Base-by-base conservation (phyloP, 2,113 vertebrate species). In the Percina caprodes region DNA sequence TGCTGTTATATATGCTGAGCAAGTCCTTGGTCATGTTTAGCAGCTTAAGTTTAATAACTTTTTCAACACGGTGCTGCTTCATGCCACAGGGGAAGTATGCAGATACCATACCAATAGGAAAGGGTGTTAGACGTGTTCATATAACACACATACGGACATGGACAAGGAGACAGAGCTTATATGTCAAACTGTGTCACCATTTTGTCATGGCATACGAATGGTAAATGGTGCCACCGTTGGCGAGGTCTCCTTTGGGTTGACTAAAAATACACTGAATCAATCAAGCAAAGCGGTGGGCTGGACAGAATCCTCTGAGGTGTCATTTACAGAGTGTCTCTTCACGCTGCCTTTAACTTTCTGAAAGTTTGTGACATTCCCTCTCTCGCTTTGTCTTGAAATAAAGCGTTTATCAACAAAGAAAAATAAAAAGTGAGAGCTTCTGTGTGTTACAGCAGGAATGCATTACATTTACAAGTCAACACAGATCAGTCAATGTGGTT, bases 231-330 rank as follows among this genome's bases (percentile, higher is more conserved):
- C 63, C 67, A 13, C n/a, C 14, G 80, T 66, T 69, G 77, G 66
- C 58, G 10, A 56, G 5, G 74, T 74, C 68, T 82, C 85, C 79
- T 74, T 58, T 66, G 79, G 82, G 68, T 58, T 18, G 63, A 67
- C 88, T 86, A 87, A 87, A 89, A 87, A 89, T 89, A 87, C 55
- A 74, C 72, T 2, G 55, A 83, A 87, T 87, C 88, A 79, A 87
- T 89, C 85, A 85, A 56, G 59, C 61, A 59, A 49, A 69, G 85
- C 79, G 67, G 84, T 63, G 6, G 73, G 68, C 59, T 3, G 39
- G 80, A 56, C 77, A 70, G 58, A 30, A 24, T 56, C 74, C 69
- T 4, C 33, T 13, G 82, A 67, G 75, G 71, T 70, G 82, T 84
- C 82, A 74, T 79, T 84, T 72, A 65, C 68, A 0, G 23, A 9